A percentile compares a stretch with the other conserved stretches of the same genome.
Conservation (phyloP, 2,113 vertebrate species). For the Cichladusa arquata region DNA sequence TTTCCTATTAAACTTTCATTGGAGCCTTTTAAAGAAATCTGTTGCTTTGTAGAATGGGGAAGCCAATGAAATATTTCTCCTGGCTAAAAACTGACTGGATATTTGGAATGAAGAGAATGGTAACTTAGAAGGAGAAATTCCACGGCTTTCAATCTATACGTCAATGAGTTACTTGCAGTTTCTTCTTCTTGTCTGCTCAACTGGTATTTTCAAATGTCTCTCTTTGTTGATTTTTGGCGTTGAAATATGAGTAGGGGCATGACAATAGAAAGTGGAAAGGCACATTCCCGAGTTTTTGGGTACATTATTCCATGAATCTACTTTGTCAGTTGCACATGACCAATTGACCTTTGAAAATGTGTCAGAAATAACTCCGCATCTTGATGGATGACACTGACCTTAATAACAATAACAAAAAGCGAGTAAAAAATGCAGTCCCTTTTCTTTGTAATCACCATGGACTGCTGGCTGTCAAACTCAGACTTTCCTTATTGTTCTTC, state of each 20-base stretch:
- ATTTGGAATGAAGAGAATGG: constrained; percentile 20
- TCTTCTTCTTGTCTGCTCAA: neutral
- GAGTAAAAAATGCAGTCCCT: constrained; percentile 32
- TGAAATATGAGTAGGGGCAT: constrained; percentile 24
- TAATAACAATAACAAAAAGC: constrained; percentile 65
- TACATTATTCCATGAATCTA: constrained; percentile 34
- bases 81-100: constrained; percentile 11
- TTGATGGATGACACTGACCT: constrained; percentile 69
- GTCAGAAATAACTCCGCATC: constrained; percentile 59
- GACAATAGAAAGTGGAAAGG: constrained; percentile 39
- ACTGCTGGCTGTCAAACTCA: constrained; percentile 53
- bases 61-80: constrained; percentile 31
- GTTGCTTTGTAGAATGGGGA: neutral
- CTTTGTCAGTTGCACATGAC: constrained; percentile 47
- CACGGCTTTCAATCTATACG: neutral
- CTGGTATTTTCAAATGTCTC: constrained; percentile 15
- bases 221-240: constrained; percentile 7
- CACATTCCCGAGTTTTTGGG: constrained; percentile 53
- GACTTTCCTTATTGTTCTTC: constrained; percentile 43
- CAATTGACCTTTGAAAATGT: constrained; percentile 62
- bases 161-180: neutral
- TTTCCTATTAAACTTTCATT: neutral
- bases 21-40: neutral
- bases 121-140: constrained; percentile 13
- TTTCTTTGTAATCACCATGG: constrained; percentile 53